These are phyloP conservation scores for Sebastes cheni DNA, from an alignment of 2,797 vertebrate species.

Conservation along the genomic window DNA sequence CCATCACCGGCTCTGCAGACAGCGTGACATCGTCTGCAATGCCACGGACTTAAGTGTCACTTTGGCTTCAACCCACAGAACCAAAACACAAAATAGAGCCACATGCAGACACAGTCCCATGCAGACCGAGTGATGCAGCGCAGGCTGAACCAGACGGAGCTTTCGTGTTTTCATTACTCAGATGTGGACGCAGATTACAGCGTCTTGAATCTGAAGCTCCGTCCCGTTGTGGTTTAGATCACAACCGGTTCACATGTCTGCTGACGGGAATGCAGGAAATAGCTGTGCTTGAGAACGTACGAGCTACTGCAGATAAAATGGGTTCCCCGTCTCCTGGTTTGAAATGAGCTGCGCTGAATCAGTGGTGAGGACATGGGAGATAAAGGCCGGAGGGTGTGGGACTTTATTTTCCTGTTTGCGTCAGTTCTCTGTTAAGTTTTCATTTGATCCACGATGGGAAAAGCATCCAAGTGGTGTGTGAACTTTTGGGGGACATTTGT, in stretches of 20 bases:
- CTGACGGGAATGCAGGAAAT: conserved; percentile 60
- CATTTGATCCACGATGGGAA: conserved; percentile 13
- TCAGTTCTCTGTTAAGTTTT: not conserved
- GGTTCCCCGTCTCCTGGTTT: not conserved
- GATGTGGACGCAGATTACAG: conserved; percentile 58
- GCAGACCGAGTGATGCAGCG: conserved; percentile 19
- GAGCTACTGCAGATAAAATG: conserved; percentile 38
- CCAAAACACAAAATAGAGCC: not conserved
- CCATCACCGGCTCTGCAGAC: not conserved
- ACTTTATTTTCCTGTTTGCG: conserved; percentile 23
- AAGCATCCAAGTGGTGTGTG: not conserved
- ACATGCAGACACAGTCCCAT: not conserved
- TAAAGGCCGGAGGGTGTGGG: conserved; percentile 12
- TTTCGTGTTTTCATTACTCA: conserved; percentile 45
- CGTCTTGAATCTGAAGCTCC: conserved; percentile 9
- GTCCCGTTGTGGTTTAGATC: conserved; percentile 37
- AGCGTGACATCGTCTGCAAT: conserved; percentile 20
- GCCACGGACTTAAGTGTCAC: conserved; percentile 41
- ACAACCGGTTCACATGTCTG: conserved; percentile 38
- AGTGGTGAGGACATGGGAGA: conserved; percentile 21
- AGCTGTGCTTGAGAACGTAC: conserved; percentile 40
- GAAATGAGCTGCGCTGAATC: conserved; percentile 1
- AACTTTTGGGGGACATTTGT: not conserved
- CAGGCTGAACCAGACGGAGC: conserved; percentile 5
- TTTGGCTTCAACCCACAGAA: conserved; percentile 19